Percentiles rank a stretch among this genome's conserved stretches.
Conservation (phyloP, 1,140 invertebrate genomes). For the Onthophagus taurus region DNA sequence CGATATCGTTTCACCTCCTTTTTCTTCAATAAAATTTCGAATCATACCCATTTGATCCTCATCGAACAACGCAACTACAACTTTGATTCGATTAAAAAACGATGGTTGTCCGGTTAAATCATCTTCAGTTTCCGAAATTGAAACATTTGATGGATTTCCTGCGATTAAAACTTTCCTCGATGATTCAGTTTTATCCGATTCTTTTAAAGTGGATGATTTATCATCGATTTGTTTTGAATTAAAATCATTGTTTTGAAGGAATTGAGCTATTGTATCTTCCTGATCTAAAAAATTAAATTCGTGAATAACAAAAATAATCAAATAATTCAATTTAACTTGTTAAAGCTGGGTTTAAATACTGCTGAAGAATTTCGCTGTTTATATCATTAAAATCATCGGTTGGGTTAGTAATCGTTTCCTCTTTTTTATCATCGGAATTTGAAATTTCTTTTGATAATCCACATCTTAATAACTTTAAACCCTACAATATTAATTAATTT, state of each 20-base stretch:
- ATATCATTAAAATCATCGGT: conserved; percentile 14
- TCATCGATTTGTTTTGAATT: conserved; percentile 1
- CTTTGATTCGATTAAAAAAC: conserved; percentile 39
- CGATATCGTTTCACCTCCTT: conserved; percentile 30
- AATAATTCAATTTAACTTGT: conserved; percentile 3
- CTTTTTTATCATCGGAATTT: background rate
- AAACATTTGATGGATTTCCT: too few species aligned
- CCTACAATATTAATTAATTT: conserved; percentile 28
- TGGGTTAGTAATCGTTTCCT: conserved; percentile 12
- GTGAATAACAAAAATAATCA: background rate
- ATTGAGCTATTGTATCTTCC: conserved; percentile 19
- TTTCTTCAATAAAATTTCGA: conserved; percentile 18
- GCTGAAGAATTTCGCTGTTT: conserved; percentile 17
- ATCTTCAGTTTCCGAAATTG: conserved; percentile 1
- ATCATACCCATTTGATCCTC: conserved; percentile 32
- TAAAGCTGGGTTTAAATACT: conserved; percentile 18
- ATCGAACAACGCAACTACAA: conserved; percentile 38
- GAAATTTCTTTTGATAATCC: conserved; percentile 1
- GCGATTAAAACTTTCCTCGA: too few species aligned
- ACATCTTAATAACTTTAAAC: conserved; percentile 35
- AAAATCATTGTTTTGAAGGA: conserved; percentile 8
- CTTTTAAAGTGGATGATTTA: too few species aligned
- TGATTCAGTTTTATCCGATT: background rate
- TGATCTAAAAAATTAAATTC: conserved; percentile 1
- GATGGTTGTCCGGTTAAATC: conserved; percentile 5